These are phyloP conservation scores for Acleris sparsana DNA, from an alignment of 2,888 invertebrate species.

Conservation along the genomic window DNA sequence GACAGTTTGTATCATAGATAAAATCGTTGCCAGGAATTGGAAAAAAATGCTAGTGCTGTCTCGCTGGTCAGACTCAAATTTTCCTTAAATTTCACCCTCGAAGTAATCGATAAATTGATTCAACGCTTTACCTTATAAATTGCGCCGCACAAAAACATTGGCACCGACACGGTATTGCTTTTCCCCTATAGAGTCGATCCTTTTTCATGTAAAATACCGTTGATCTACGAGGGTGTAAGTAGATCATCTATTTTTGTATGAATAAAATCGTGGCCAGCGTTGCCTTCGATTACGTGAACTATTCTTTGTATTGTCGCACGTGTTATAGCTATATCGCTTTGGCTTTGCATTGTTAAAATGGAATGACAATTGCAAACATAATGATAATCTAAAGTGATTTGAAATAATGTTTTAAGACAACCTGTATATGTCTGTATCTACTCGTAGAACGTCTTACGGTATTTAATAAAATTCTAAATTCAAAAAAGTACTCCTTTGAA, in stretches of 20 bases:
- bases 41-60: no score
- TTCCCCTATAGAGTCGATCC: conserved; percentile 64
- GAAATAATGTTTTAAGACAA: no score
- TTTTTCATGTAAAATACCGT: conserved; percentile 75
- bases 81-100: no score
- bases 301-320: not conserved
- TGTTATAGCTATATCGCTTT: not conserved
- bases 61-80: no score
- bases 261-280: conserved; percentile 6
- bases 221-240: conserved; percentile 51
- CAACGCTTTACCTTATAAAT: not conserved
- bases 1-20: no score
- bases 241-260: conserved; percentile 23
- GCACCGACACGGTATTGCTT: conserved; percentile 76
- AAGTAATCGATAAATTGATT: not conserved
- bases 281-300: not conserved
- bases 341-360: not conserved
- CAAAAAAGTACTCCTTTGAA: not conserved
- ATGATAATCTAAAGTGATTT: no score
- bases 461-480: no score
- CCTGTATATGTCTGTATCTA: no score
- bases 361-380: no score
- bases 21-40: no score
- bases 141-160: conserved; percentile 35
- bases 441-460: no score